Evolutionary conservation across 1,140 invertebrate species (phyloP), one percentile per base, ranked within the genome.

Genomic region (Scaptomyza pallida): DNA sequence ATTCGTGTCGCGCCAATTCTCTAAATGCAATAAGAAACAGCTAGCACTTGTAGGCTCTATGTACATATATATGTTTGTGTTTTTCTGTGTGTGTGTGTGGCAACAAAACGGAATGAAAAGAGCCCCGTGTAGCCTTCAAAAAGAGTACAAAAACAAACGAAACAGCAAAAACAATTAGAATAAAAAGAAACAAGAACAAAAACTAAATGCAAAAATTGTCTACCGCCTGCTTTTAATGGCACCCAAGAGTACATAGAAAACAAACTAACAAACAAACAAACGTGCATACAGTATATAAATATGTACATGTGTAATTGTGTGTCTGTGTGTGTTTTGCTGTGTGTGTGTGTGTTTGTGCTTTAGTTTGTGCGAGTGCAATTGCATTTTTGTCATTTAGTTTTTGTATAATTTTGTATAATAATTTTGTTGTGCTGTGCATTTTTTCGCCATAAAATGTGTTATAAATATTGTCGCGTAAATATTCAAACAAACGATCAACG

Each of bases 391-490:
- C 52, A 51, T 71, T 71, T 37, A 52, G 51, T 78, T 78, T 71
- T 73, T 69, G 68, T 67, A 62, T 59, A 61, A 60, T 41, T 52
- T 56, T 71, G 44, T 71, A 23, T 61, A 37, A 47, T 40, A 56
- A 63, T 61, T 68, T 68, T n/a, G n/a, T 23, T 15, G 26, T 8
- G 26, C 26, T 33, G 55, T 72, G 68, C 41, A 57, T 8, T 50
- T 72, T 77, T 65, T 47, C 21, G 50, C 52, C 51, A 68, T 72
- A 69, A 85, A 86, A 72, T 65, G 63, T 72, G 54, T 72, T 67
- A 50, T 33, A 56, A 72, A 56, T 72, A 30, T 70, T 85, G 72
- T 85, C 80, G 81, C 80, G 81, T 55, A 67, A 86, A 70, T 70
- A 70, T 75, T 23, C 62, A 77, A 74, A 74, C 56, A 67, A 71